Base-by-base conservation (phyloP, 2,113 vertebrate genomes). In the Erpornis zantholeuca region DNA sequence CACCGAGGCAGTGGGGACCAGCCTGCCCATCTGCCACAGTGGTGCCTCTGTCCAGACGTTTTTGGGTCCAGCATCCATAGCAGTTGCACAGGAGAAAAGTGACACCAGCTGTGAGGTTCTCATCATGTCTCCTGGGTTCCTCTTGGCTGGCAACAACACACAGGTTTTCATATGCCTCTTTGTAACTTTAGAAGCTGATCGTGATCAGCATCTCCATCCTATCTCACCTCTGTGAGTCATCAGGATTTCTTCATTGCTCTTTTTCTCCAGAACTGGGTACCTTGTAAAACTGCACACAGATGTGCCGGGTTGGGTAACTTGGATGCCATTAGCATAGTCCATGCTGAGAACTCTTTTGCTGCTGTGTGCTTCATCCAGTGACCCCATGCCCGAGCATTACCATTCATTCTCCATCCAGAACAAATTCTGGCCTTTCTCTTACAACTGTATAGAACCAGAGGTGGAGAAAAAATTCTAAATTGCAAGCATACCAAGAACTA, bases 1-100 rank as follows among this genome's bases (percentile, higher is more conserved):
- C 42, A 65, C 45, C 21, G 6, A 33, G 11, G 81, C 71, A 15
- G 36, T 0, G 9, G 33, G 12, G 63, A 20, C 35, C 25, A 42
- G 25, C 24, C 31, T 71, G 47, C 16, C 7, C 31, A 17, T 27
- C 15, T 31, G 54, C 40, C 33, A 33, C 14, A 3, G 12, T 4
- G 3, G 11, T 21, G 40, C 23, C 45, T 6, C 6, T 7, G 16
- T 25, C 31, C 42, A 49, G 28, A 44, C 0, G 0, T 2, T 22
- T 0, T 11, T 12, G 19, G 6, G n/a, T 40, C 68, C 36, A 23
- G 45, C 31, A 68, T 50, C 25, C 38, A 28, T 2, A 36, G 18
- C 52, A n/a, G 15, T 50, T 19, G 21, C 38, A 18, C 10, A 10
- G n/a, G 15, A 20, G 9, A 1, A 2, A 82, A 70, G 38, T 23